Conservation (phyloP, 2,888 invertebrate genomes). For the Agelastica alni region DNA sequence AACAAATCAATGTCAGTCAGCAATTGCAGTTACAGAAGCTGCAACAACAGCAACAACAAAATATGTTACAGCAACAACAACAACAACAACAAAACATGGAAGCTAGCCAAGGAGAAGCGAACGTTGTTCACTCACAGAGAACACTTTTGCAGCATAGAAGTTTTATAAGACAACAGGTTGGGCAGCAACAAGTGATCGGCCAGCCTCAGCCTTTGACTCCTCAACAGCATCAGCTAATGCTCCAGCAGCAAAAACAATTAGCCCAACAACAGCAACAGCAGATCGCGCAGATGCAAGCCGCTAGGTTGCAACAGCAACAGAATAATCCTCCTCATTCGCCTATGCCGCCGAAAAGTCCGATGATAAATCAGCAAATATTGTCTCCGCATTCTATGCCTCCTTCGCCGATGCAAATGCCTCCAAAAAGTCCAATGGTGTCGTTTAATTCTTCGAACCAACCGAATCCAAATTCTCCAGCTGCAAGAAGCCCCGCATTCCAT, state of each 20-base stretch:
- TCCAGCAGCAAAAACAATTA: slow-evolving; percentile 49
- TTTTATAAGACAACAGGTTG: slow-evolving; percentile 52
- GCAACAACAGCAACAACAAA: slow-evolving; percentile 53
- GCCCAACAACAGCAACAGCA: slow-evolving; percentile 48
- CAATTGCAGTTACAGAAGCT: slow-evolving; percentile 53
- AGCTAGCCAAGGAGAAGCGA: slow-evolving; percentile 54
- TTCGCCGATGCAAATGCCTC: slow-evolving; percentile 58
- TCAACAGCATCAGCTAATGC: slow-evolving; percentile 53
- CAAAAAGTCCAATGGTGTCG: slow-evolving; percentile 54
- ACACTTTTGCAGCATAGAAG: slow-evolving; percentile 52
- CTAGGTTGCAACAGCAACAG: slow-evolving; percentile 47
- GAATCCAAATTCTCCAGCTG: slow-evolving; percentile 64
- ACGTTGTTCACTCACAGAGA: slow-evolving; percentile 55
- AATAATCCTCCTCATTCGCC: slow-evolving; percentile 59
- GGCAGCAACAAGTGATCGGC: slow-evolving; percentile 44
- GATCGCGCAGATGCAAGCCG: slow-evolving; percentile 57
- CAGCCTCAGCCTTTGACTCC: slow-evolving; percentile 49
- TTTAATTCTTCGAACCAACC: slow-evolving; percentile 50
- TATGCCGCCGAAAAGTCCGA: slow-evolving; percentile 61
- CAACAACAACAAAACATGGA: slow-evolving; percentile 47
- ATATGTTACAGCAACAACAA: slow-evolving; percentile 30
- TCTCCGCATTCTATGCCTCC: slow-evolving; percentile 56
- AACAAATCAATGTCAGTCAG: slow-evolving; percentile 46
- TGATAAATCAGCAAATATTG: slow-evolving; percentile 55
- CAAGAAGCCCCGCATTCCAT: slow-evolving; percentile 64